Evolutionary conservation across 2,113 vertebrate genomes (phyloP), one percentile per base, ranked within the genome.

Genomic region (Clupea harengus): DNA sequence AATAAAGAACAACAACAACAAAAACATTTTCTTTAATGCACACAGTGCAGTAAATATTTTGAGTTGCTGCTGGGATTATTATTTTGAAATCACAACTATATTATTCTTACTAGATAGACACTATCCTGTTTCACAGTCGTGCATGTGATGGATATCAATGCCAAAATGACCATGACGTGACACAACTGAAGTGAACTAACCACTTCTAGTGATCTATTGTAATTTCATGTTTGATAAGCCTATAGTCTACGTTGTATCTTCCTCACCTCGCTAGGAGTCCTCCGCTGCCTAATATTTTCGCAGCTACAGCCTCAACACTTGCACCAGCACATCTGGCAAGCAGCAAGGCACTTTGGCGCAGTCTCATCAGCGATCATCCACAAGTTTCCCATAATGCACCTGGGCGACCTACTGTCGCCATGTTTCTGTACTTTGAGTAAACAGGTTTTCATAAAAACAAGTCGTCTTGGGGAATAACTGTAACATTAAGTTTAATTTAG

Each of bases 401-500:
- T 22, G 75, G n/a, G 8, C 20, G 39, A 13, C 39, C 22, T 11
- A 47, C 32, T 46, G 49, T 78, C 78, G 84, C 75, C 72, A 85
- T 85, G 84, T 80, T 85, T 85, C 78, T 52, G 84, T 32, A 64
- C 84, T 45, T 78, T 78, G 72, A 78, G 72, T 78, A 78, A 78
- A 78, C 72, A 78, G 72, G 72, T 78, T 78, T 78, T 39, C 64
- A 13, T 25, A 67, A 28, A 67, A 67, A 67, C 64, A 67, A 67
- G 64, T 67, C 64, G 72, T 44, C 39, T 32, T 78, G 11, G 72
- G 72, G 72, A 18, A 78, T 17, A 67, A 67, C 64, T 78, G n/a
- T 47, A 80, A 46, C 32, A 85, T 50, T 81, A 52, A 86, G 83
- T 49, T 80, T 49, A 0, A 88, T 47, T 81, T 92, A 85, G 90